Base-by-base conservation (phyloP, 2,113 vertebrate genomes). In the Rattus rattus region DNA sequence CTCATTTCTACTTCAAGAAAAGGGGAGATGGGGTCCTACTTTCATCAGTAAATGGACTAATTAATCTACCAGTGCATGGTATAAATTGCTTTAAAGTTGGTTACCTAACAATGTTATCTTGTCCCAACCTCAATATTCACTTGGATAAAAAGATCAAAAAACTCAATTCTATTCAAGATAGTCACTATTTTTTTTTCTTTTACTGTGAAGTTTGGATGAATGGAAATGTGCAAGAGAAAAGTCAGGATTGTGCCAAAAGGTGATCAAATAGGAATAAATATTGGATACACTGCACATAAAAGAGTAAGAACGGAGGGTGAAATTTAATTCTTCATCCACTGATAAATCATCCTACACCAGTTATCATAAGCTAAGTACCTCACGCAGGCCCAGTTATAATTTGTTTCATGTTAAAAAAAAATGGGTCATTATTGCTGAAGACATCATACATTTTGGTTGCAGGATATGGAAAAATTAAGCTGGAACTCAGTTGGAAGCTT, bases 1-100 rank as follows among this genome's bases (percentile, higher is more conserved):
- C 20, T 93, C 65, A 80, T 36, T 88, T 96, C 77, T 89, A 20
- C 61, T 91, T 96, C 73, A 54, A 90, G 81, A 72, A 95, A 94
- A 91, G 4, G 54, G 33, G 7, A 69, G 26, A 13, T 47, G 20
- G 47, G 83, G 95, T 73, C 63, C 65, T 88, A 65, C 22, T 93
- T 67, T 94, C 81, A 92, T 69, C 11, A 67, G 16, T 63, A 76
- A 90, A 73, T 12, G 76, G 22, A 12, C 13, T 69, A 87, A 91
- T 67, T 93, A 87, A 85, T 59, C 47, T 91, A 79, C 6, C 36
- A 94, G 47, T 54, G 4, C 30, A 95, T 49, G 17, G 30, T 75
- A 87, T 56, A 72, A 94, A 79, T 73, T 43, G 2, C 36, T 93
- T 79, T 90, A 49, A 94, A 91, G 24, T 88, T 61, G 92, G 88